These are phyloP conservation scores for Hydrozoanthus tunicans DNA, from an alignment of 64 coral and sea anemone species.

Conservation along the genomic window DNA sequence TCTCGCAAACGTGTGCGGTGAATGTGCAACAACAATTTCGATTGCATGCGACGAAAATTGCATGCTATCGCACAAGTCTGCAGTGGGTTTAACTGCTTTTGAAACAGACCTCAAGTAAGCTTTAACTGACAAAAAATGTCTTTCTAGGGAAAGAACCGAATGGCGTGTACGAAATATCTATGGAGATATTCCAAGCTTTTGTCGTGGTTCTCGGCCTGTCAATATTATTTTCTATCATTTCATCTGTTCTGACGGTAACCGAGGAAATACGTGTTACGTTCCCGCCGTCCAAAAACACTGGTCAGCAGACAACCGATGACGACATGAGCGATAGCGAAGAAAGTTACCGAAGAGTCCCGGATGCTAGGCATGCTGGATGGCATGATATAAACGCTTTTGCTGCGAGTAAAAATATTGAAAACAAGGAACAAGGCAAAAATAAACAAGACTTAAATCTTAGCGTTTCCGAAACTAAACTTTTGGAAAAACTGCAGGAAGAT, in stretches of 20 bases:
- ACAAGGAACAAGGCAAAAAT: background rate
- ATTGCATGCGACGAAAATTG: too few relatives aligned
- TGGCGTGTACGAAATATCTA: slow-evolving; percentile 2
- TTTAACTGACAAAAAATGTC: background rate
- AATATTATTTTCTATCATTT: slow-evolving; percentile 90
- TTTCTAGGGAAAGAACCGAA: slow-evolving; percentile 70
- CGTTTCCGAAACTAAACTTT: background rate
- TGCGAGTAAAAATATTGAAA: background rate
- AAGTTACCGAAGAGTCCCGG: slow-evolving; percentile 21
- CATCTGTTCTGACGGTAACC: slow-evolving; percentile 83
- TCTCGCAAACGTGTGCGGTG: too few relatives aligned
- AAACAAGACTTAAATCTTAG: background rate
- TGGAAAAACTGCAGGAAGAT: background rate
- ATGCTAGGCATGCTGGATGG: slow-evolving; percentile 42
- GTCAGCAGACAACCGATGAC: slow-evolving; percentile 35
- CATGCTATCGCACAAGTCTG: too few relatives aligned
- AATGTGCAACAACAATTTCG: too few relatives aligned
- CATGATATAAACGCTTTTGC: slow-evolving; percentile 43
- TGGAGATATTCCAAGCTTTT: slow-evolving; percentile 72
- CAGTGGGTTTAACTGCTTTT: too few relatives aligned
- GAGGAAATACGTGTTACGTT: slow-evolving; percentile 87
- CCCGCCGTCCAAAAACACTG: slow-evolving; percentile 36
- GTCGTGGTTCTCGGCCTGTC: slow-evolving; percentile 83
- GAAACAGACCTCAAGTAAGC: too few relatives aligned
- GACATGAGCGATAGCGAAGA: slow-evolving; percentile 11